Evolutionary conservation across 35 echinoderm and acorn worm genomes (phyloP).

Genomic region (Hemicentrotus pulcherrimus): DNA sequence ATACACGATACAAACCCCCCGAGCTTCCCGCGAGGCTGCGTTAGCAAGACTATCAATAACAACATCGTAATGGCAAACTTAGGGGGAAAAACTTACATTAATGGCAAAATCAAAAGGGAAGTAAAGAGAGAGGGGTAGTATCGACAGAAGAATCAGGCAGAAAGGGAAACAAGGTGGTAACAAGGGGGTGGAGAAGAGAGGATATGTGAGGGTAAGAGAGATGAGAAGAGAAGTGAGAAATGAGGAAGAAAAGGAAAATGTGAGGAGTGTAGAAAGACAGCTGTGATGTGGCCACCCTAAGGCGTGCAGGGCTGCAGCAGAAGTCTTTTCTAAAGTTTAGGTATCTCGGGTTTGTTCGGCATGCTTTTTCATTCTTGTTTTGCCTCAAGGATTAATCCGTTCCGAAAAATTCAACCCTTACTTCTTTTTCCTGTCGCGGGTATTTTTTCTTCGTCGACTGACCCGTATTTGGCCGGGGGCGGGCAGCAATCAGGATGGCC

Average conservation of each 20-base stretch:
- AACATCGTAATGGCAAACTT: slow-evolving; percentile 24
- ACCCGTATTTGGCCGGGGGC: slow-evolving; percentile 63
- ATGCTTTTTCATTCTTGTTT: slow-evolving; percentile 56
- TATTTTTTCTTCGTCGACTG: slow-evolving; percentile 44
- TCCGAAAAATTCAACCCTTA: slow-evolving; percentile 79
- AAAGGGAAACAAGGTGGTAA: slow-evolving; percentile 7
- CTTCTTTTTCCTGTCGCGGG: slow-evolving; percentile 60
- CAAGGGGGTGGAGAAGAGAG: slow-evolving; percentile 15
- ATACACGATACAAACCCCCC: slow-evolving; percentile 35
- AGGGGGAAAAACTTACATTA: slow-evolving; percentile 46
- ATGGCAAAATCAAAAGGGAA: slow-evolving; percentile 40
- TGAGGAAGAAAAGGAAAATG: slow-evolving; percentile 39
- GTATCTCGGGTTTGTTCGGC: slow-evolving; percentile 41
- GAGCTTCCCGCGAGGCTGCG: slow-evolving; percentile 1
- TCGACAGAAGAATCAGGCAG: slow-evolving; percentile 47
- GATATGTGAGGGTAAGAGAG: not conserved
- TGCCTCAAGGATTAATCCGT: slow-evolving; percentile 67
- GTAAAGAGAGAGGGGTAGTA: slow-evolving; percentile 23
- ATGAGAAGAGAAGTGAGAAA: slow-evolving; percentile 10
- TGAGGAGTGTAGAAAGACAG: not conserved
- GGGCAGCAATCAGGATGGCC: slow-evolving; percentile 68
- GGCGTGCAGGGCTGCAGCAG: not conserved
- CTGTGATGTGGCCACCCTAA: slow-evolving; percentile 5
- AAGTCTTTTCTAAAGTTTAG: slow-evolving; percentile 44
- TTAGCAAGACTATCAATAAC: slow-evolving; percentile 43